A percentile compares a stretch with the other conserved stretches of the same genome.
phyloP scores from a whole-genome alignment of 2,797 vertebrate species.

The Gobionotothen gibberifrons region DNA sequence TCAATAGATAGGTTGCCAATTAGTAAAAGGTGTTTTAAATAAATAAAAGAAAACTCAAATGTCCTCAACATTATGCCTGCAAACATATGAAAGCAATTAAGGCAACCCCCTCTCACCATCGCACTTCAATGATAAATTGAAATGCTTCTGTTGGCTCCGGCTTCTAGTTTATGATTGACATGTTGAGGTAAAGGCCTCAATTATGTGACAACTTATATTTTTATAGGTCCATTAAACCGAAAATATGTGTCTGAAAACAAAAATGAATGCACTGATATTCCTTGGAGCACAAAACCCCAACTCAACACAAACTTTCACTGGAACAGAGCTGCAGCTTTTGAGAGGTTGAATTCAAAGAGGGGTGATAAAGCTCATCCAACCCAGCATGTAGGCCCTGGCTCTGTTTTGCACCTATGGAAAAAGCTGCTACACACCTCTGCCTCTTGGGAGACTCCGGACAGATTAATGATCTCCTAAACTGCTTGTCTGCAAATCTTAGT shows the following conservation, averaged over 20 bases:
- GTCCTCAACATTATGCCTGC: constrained; percentile 15
- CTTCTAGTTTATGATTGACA: constrained; percentile 50
- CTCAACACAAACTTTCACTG: constrained; percentile 30
- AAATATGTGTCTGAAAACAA: constrained; percentile 41
- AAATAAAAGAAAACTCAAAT: constrained; percentile 9
- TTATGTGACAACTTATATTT: constrained; percentile 58
- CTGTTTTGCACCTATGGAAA: constrained; percentile 29
- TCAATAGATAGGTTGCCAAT: constrained; percentile 4
- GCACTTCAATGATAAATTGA: constrained; percentile 38
- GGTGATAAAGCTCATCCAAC: constrained; percentile 31
- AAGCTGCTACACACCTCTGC: constrained; percentile 16
- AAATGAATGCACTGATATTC: constrained; percentile 13
- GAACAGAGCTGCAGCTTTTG: constrained; percentile 7
- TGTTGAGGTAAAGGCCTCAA: constrained; percentile 42
- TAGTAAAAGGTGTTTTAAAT: neutral
- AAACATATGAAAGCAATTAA: constrained; percentile 71
- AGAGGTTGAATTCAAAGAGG: constrained; percentile 5
- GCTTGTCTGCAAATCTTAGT: constrained; percentile 63
- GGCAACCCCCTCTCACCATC: constrained; percentile 11
- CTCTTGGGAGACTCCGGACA: constrained; percentile 51
- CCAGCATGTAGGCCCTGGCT: constrained; percentile 8
- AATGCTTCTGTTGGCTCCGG: constrained; percentile 47
- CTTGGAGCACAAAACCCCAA: constrained; percentile 15
- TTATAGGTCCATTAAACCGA: constrained; percentile 53
- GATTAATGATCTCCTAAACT: constrained; percentile 67